Conservation (phyloP, 2,797 vertebrate species). For the Pachyuromys duprasi region DNA sequence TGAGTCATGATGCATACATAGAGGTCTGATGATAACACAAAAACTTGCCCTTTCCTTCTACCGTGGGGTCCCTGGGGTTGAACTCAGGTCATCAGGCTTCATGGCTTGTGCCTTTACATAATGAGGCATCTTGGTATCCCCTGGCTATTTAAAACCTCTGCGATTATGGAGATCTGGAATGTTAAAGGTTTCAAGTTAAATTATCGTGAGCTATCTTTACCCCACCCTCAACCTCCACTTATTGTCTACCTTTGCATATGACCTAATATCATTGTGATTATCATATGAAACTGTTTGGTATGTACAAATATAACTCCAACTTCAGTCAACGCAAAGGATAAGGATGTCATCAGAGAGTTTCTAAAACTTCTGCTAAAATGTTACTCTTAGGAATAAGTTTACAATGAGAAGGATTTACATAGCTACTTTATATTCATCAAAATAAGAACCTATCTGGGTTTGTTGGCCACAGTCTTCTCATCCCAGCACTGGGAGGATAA, state of each 20-base stretch:
- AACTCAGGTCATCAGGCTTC: too few relatives aligned
- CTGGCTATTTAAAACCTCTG: background rate
- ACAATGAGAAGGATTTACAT: background rate
- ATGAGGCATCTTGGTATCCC: background rate
- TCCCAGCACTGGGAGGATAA: background rate
- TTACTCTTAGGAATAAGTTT: constrained; percentile 16
- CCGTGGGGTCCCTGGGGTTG: background rate
- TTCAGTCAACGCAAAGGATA: background rate
- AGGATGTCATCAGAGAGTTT: background rate
- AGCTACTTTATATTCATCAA: background rate
- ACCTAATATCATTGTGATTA: background rate
- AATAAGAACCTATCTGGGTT: constrained; percentile 12
- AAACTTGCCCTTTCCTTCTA: background rate
- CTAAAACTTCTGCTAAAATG: background rate
- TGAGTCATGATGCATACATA: background rate
- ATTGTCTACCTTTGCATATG: background rate
- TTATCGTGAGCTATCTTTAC: background rate
- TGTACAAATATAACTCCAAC: background rate
- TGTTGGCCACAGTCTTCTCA: background rate
- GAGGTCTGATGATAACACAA: background rate
- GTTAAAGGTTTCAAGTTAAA: background rate
- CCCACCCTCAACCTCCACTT: background rate
- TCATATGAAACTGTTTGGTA: background rate
- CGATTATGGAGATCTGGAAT: background rate
- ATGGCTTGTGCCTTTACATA: background rate